Evolutionary conservation across 1,140 invertebrate species (phyloP).

Genomic region (Holcopasites calliopsidis): DNA sequence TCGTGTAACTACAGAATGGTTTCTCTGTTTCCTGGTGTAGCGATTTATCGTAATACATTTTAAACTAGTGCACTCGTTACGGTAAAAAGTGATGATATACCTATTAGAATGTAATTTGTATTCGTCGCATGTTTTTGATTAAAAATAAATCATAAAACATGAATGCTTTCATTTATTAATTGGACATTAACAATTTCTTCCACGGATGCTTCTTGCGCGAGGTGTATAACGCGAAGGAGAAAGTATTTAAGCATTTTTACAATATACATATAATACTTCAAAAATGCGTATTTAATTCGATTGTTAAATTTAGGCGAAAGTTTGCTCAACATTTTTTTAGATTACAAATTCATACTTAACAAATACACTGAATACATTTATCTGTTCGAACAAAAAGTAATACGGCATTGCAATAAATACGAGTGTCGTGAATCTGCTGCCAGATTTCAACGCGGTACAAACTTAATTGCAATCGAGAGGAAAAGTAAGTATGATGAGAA

Average conservation of each 20-base stretch:
- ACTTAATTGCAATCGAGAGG: slow-evolving; percentile 1
- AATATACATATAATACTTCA: background rate
- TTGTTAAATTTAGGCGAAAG: background rate
- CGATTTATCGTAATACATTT: background rate
- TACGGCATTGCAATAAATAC: slow-evolving; percentile 50
- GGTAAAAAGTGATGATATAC: background rate
- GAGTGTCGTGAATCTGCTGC: slow-evolving; percentile 17
- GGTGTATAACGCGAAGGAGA: too few species aligned
- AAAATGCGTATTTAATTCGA: background rate
- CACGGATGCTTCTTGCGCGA: too few species aligned
- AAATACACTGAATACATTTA: slow-evolving; percentile 42
- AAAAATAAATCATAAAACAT: slow-evolving; percentile 22
- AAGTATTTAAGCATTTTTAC: background rate
- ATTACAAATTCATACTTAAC: slow-evolving; percentile 59
- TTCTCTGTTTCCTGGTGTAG: slow-evolving; percentile 1
- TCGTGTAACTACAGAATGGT: background rate
- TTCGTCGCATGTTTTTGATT: background rate
- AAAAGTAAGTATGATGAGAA: slow-evolving; percentile 84
- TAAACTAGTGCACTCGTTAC: slow-evolving; percentile 63
- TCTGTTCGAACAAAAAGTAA: slow-evolving; percentile 33
- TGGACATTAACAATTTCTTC: background rate
- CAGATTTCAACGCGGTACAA: slow-evolving; percentile 7
- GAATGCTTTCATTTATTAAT: background rate
- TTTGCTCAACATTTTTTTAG: slow-evolving; percentile 22
- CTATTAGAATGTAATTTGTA: slow-evolving; percentile 11